These are phyloP conservation scores for Podilymbus podiceps DNA, from an alignment of 2,113 vertebrate genomes.

Conservation along the genomic window DNA sequence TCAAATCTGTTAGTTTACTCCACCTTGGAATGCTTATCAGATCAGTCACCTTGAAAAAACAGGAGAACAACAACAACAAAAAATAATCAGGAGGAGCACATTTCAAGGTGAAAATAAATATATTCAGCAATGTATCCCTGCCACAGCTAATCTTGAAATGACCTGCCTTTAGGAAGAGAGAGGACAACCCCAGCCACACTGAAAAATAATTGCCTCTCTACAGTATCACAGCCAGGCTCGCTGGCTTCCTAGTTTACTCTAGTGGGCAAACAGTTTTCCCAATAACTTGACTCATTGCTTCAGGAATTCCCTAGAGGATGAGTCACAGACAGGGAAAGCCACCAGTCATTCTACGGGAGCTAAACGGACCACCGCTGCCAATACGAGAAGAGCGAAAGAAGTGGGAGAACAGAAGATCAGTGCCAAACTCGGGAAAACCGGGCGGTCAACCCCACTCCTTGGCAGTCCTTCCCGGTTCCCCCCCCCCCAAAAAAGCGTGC, in stretches of 20 bases:
- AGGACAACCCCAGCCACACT: background rate
- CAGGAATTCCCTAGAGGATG: constrained; percentile 59
- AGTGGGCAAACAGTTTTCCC: constrained; percentile 62
- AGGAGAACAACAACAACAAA: too few relatives aligned
- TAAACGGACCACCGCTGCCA: constrained; percentile 42
- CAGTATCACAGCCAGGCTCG: background rate
- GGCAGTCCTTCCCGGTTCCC: background rate
- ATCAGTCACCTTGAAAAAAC: background rate
- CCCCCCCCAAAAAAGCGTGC: background rate
- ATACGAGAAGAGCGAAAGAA: background rate
- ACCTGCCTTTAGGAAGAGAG: background rate
- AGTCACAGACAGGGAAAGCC: constrained; percentile 58
- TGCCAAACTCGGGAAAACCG: background rate
- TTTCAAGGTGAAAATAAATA: background rate
- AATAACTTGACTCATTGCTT: constrained; percentile 60
- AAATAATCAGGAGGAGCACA: background rate
- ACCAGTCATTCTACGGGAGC: background rate
- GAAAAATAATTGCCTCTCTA: background rate
- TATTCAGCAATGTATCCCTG: rapidly evolving
- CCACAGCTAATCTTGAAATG: background rate
- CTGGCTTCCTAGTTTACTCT: background rate
- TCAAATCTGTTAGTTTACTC: background rate
- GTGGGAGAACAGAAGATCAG: constrained; percentile 32
- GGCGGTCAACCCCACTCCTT: background rate
- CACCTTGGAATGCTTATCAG: background rate